These are phyloP conservation scores for Siniperca undulata DNA, from an alignment of 2,797 vertebrate genomes.

Conservation along the genomic window DNA sequence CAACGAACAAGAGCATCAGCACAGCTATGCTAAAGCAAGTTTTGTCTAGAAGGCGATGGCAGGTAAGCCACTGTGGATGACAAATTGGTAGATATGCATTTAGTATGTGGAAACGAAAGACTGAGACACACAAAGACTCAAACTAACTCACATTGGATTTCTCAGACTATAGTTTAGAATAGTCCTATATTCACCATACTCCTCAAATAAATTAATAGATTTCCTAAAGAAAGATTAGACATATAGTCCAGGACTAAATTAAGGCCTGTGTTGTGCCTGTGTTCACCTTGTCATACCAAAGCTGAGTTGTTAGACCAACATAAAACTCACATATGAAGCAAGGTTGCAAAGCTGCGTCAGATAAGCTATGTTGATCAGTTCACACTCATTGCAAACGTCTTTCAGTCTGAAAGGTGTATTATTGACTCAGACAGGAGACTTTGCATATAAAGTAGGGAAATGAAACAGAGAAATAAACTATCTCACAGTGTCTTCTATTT, in stretches of 20 bases:
- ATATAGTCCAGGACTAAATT: not conserved
- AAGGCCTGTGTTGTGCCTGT: too few species aligned
- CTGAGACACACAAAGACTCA: not conserved
- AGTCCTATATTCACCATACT: not conserved
- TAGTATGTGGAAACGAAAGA: not conserved
- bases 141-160: not conserved
- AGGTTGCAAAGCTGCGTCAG: not conserved
- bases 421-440: not conserved
- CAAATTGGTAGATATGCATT: not conserved
- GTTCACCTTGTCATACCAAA: too few species aligned
- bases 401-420: not conserved
- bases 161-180: not conserved
- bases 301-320: too few species aligned
- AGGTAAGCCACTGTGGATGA: constrained; percentile 83
- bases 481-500: not conserved
- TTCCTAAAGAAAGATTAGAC: not conserved
- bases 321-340: not conserved
- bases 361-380: not conserved
- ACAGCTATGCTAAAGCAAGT: constrained; percentile 93
- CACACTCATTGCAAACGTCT: not conserved
- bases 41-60: constrained; percentile 93
- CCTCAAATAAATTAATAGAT: not conserved
- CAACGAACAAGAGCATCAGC: constrained; percentile 91
- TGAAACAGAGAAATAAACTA: not conserved
- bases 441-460: not conserved